A percentile compares a stretch with the other conserved stretches of the same genome.
These are phyloP conservation scores for Palythoa caribaeorum DNA, from an alignment of 92 coral and sea anemone genomes.

Conservation along the genomic window DNA sequence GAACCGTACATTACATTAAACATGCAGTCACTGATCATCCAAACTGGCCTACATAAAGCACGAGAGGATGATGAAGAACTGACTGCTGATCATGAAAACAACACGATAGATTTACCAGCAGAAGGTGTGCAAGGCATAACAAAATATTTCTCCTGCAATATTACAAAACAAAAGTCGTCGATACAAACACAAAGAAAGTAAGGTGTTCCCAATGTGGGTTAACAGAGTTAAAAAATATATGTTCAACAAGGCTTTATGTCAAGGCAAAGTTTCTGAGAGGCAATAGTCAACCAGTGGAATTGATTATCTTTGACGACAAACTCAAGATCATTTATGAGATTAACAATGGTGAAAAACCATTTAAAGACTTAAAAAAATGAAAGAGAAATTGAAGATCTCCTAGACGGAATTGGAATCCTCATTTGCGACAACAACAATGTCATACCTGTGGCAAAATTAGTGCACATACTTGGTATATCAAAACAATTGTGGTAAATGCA, in stretches of 20 bases:
- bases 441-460: too few species aligned
- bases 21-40: conserved; percentile 34
- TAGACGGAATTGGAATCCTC: conserved; percentile 14
- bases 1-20: conserved; percentile 54
- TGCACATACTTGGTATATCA: too few species aligned
- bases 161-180: neutral
- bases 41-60: neutral
- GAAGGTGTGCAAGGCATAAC: conserved; percentile 19
- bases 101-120: conserved; percentile 1
- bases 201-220: neutral
- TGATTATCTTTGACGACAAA: neutral
- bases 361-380: conserved; percentile 19
- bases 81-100: conserved; percentile 13
- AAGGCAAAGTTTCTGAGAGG: neutral
- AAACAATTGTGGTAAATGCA: too few species aligned
- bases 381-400: conserved; percentile 23
- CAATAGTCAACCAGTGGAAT: neutral
- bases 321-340: neutral
- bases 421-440: conserved; percentile 26
- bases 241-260: conserved; percentile 8
- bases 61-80: conserved; percentile 22
- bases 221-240: conserved; percentile 11
- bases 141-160: conserved; percentile 27
- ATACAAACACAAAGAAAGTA: neutral
- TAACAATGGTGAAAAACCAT: neutral